phyloP scores from a whole-genome alignment of 2,797 vertebrate genomes.

The Okamejei kenojei region DNA sequence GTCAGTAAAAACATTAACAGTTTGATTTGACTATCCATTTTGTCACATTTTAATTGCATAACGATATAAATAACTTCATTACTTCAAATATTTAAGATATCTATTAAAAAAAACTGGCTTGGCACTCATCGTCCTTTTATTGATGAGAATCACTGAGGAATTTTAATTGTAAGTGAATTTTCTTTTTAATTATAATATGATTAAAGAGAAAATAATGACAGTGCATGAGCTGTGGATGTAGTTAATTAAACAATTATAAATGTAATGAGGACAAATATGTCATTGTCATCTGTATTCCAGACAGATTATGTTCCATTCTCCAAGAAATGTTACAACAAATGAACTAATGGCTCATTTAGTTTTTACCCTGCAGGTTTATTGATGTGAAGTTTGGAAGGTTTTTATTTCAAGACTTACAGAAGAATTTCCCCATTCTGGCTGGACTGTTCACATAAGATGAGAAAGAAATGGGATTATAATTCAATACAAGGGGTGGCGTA shows the following conservation, averaged over 20 bases:
- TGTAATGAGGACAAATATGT: neutral
- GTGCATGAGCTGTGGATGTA: neutral
- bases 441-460: neutral
- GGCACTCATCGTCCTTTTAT: constrained; percentile 47
- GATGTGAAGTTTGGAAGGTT: neutral
- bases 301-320: neutral
- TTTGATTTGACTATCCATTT: neutral
- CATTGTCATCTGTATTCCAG: neutral
- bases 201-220: constrained; percentile 42
- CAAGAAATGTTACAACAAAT: neutral
- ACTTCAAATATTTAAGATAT: neutral
- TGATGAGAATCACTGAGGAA: constrained; percentile 63
- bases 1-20: neutral
- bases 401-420: neutral
- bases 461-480: neutral
- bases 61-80: neutral
- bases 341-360: neutral
- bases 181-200: constrained; percentile 74
- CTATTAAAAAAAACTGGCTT: neutral
- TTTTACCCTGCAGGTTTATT: neutral
- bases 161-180: constrained; percentile 66
- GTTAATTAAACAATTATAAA: neutral
- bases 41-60: neutral
- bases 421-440: neutral
- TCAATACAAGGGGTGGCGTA: too few relatives aligned